Evolutionary conservation across 2,113 vertebrate species (phyloP).

Genomic region (Thryonomys swinderianus): DNA sequence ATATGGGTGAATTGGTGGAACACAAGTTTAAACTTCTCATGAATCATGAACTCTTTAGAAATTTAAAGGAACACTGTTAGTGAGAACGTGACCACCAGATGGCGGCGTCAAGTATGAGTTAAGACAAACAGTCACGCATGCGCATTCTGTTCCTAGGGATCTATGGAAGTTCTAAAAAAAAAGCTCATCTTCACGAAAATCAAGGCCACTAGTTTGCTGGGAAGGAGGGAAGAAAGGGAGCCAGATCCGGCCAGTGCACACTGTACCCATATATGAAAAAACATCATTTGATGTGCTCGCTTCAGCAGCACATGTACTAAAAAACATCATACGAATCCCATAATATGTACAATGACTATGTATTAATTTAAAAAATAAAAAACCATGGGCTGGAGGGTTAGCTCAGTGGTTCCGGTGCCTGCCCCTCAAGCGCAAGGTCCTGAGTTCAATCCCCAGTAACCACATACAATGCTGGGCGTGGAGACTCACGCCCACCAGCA

Average conservation of each 20-base stretch:
- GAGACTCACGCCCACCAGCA: too few relatives aligned
- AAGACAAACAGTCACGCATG: background rate
- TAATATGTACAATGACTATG: background rate
- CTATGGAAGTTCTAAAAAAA: background rate
- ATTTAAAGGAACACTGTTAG: background rate
- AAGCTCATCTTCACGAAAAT: background rate
- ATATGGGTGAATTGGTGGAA: background rate
- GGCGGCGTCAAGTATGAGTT: slow-evolving; percentile 67
- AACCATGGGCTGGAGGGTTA: too few relatives aligned
- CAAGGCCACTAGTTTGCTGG: background rate
- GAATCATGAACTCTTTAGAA: slow-evolving; percentile 14
- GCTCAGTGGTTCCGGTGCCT: too few relatives aligned
- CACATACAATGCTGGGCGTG: too few relatives aligned
- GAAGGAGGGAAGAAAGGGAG: too few relatives aligned
- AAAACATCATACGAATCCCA: background rate
- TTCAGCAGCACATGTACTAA: background rate
- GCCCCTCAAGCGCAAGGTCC: too few relatives aligned
- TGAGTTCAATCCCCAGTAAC: too few relatives aligned
- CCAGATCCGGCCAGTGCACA: background rate
- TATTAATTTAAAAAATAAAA: too few relatives aligned
- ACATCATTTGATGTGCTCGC: too few relatives aligned
- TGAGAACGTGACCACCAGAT: slow-evolving; percentile 45
- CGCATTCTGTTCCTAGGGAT: too few relatives aligned
- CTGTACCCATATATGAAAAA: background rate
- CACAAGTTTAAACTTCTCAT: background rate